These are phyloP conservation scores for Petrocephalus zakoni DNA, from an alignment of 2,113 vertebrate species.

Conservation along the genomic window DNA sequence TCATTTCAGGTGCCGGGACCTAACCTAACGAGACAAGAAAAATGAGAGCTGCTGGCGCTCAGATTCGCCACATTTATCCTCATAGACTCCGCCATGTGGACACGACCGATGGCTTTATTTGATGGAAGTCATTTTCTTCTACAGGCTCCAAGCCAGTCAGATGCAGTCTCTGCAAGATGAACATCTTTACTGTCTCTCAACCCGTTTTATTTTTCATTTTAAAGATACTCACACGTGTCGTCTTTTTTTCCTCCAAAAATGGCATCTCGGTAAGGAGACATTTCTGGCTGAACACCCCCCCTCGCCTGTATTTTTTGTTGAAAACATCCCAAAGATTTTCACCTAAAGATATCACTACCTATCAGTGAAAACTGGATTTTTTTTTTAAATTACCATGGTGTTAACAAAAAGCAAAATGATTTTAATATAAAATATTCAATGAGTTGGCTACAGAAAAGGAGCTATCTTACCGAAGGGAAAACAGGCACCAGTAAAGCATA, in stretches of 20 bases:
- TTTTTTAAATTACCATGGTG: background rate
- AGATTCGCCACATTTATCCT: conserved; percentile 19
- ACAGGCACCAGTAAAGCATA: background rate
- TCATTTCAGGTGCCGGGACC: conserved; percentile 3
- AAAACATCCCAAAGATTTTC: background rate
- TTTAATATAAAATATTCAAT: background rate
- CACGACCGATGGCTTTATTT: conserved; percentile 8
- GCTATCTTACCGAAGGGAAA: background rate
- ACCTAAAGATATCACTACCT: background rate
- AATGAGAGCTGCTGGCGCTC: background rate
- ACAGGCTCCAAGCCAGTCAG: background rate
- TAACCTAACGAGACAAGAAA: conserved; percentile 16
- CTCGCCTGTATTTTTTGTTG: background rate
- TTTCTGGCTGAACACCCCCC: background rate
- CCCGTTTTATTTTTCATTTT: background rate
- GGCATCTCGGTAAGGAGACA: background rate
- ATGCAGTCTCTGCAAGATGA: background rate
- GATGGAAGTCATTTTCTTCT: conserved; percentile 13
- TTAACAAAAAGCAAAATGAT: background rate
- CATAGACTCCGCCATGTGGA: background rate
- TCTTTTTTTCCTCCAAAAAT: background rate
- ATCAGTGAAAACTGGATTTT: background rate
- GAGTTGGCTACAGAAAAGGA: background rate
- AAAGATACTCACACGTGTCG: background rate
- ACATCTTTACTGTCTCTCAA: background rate